These are phyloP conservation scores for Euwallacea similis DNA, from an alignment of 1,140 invertebrate species.

Conservation along the genomic window DNA sequence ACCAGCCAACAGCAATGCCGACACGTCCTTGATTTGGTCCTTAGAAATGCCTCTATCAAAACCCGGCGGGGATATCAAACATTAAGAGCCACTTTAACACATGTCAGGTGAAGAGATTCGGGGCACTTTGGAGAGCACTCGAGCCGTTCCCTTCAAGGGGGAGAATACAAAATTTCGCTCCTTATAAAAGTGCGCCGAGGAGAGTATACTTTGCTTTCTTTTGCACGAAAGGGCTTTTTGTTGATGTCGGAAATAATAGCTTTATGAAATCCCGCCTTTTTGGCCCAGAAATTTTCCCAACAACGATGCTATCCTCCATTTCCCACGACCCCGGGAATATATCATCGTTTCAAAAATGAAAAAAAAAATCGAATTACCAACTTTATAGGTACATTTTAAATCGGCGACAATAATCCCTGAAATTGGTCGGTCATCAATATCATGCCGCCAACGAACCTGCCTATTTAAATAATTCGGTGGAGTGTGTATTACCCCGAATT, in stretches of 20 bases:
- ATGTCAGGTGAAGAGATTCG: slow-evolving; percentile 36
- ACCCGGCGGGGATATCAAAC: slow-evolving; percentile 30
- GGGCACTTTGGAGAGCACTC: slow-evolving; percentile 25
- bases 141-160: slow-evolving; percentile 7
- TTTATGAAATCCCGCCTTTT: slow-evolving; percentile 18
- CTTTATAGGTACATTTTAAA: background rate
- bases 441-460: background rate
- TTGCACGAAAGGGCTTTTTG: slow-evolving; percentile 17
- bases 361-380: background rate
- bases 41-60: slow-evolving; percentile 33
- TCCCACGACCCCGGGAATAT: background rate
- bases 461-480: slow-evolving; percentile 9
- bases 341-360: background rate
- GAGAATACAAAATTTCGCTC: slow-evolving; percentile 24
- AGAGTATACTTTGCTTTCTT: slow-evolving; percentile 16
- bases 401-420: too few relatives aligned
- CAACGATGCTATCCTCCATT: too few relatives aligned
- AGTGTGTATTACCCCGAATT: slow-evolving; percentile 14
- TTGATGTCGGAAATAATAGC: slow-evolving; percentile 14
- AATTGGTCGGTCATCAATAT: too few relatives aligned
- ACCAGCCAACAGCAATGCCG: background rate
- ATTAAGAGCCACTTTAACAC: slow-evolving; percentile 37
- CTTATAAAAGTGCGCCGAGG: slow-evolving; percentile 15
- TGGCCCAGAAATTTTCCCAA: background rate
- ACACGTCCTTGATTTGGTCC: slow-evolving; percentile 27